Percentiles rank a stretch among this genome's conserved stretches.
These are phyloP conservation scores for Cyprinodon variegatus DNA, from an alignment of 2,113 vertebrate species.

Conservation along the genomic window DNA sequence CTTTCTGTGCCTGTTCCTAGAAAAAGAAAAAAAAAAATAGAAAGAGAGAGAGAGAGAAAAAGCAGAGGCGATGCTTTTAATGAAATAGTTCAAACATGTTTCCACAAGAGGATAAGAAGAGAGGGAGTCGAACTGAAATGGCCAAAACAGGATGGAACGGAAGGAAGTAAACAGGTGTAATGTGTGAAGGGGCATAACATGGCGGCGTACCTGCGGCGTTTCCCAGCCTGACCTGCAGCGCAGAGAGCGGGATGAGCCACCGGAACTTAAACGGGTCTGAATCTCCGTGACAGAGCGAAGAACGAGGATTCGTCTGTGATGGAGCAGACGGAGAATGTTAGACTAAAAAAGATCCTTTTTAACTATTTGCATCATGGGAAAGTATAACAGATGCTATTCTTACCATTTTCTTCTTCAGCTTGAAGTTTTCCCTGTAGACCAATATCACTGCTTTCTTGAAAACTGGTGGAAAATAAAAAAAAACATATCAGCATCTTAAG, in stretches of 20 bases:
- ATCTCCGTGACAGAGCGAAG: slow-evolving; percentile 85
- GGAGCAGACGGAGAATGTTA: slow-evolving; percentile 37
- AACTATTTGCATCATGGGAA: neutral
- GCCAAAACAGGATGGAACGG: slow-evolving; percentile 19
- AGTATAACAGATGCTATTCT: slow-evolving; percentile 52
- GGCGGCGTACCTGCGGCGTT: slow-evolving; percentile 89
- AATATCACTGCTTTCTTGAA: slow-evolving; percentile 97
- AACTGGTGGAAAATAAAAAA: slow-evolving; percentile 77
- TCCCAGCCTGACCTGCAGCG: slow-evolving; percentile 92
- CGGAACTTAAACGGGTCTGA: slow-evolving; percentile 94
- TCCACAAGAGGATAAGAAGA: slow-evolving; percentile 40
- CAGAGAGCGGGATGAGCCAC: slow-evolving; percentile 94
- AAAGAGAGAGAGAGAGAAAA: neutral
- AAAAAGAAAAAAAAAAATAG: slow-evolving; percentile 29
- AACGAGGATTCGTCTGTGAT: slow-evolving; percentile 81
- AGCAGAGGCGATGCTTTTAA: slow-evolving; percentile 49
- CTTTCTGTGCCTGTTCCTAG: slow-evolving; percentile 84
- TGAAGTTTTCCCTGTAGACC: slow-evolving; percentile 93
- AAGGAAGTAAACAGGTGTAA: slow-evolving; percentile 23
- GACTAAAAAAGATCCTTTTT: neutral
- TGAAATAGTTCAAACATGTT: slow-evolving; percentile 48
- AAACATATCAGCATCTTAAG: slow-evolving; percentile 52
- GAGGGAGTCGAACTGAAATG: slow-evolving; percentile 22
- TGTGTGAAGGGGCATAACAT: slow-evolving; percentile 11
- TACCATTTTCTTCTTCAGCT: slow-evolving; percentile 96